phyloP scores from a whole-genome alignment of 2,113 vertebrate genomes.

The Apaloderma vittatum region DNA sequence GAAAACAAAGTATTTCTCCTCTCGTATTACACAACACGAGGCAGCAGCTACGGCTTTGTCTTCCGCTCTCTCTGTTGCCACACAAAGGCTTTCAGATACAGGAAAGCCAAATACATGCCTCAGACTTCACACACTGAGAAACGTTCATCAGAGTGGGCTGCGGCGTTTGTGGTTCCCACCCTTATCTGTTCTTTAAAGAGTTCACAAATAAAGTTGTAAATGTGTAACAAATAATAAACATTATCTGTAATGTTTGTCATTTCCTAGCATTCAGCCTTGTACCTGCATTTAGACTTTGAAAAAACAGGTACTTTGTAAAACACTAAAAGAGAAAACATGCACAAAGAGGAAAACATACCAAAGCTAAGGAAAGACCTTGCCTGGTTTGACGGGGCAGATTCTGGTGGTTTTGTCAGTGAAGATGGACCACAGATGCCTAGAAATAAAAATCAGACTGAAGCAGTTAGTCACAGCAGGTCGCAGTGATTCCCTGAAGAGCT shows the following conservation, averaged over 20 bases:
- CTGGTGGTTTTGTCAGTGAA: constrained; percentile 56
- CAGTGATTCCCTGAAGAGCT: neutral
- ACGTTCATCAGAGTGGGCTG: neutral
- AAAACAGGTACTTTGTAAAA: neutral
- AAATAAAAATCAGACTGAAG: constrained; percentile 4
- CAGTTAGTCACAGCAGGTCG: no score
- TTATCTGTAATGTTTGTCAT: neutral
- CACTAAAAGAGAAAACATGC: neutral
- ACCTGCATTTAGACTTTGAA: neutral
- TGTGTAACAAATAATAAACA: neutral
- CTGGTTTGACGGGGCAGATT: constrained; percentile 47
- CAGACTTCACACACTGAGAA: neutral
- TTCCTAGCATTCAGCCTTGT: neutral
- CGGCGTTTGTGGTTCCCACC: neutral
- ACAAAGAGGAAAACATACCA: constrained; percentile 68
- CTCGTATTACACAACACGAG: neutral
- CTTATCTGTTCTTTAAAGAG: neutral
- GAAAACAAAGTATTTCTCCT: neutral
- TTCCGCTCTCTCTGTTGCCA: neutral
- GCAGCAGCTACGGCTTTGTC: neutral
- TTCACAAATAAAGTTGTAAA: neutral
- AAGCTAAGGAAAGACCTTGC: constrained; percentile 73
- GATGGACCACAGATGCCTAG: constrained; percentile 72
- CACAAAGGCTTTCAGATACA: neutral
- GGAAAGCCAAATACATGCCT: neutral